Conservation (phyloP, 2,797 vertebrate species). For the Chrysocyon brachyurus region DNA sequence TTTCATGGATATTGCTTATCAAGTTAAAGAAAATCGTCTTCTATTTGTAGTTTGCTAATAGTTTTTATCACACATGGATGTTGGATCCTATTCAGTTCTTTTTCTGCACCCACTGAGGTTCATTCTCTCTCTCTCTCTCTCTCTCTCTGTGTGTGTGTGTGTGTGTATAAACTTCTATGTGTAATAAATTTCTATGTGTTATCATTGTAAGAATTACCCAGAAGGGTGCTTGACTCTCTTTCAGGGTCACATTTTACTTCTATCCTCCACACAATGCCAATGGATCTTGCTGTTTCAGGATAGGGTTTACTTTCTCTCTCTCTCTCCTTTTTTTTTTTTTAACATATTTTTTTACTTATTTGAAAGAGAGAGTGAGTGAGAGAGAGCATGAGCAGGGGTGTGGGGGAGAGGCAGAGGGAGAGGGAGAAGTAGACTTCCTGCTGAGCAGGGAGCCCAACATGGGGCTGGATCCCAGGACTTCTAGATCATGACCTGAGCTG, state of each 20-base stretch:
- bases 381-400: not conserved
- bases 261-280: not conserved
- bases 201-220: not conserved
- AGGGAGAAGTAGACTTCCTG: no score
- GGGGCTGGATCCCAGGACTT: no score
- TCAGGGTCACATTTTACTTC: not conserved
- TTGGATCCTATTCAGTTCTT: not conserved
- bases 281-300: not conserved
- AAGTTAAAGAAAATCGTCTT: not conserved
- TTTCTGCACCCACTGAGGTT: not conserved
- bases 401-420: no score
- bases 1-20: not conserved
- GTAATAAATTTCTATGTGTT: not conserved
- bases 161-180: not conserved
- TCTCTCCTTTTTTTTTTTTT: not conserved
- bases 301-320: not conserved
- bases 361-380: not conserved
- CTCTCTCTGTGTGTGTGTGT: not conserved
- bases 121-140: not conserved
- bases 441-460: no score
- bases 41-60: not conserved
- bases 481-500: not conserved
- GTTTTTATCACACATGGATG: not conserved
- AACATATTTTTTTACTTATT: not conserved
- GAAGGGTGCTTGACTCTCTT: not conserved